Evolutionary conservation across 2,113 vertebrate species (phyloP), one percentile per base, ranked within the genome.

Genomic region (Ardeotis arabs): DNA sequence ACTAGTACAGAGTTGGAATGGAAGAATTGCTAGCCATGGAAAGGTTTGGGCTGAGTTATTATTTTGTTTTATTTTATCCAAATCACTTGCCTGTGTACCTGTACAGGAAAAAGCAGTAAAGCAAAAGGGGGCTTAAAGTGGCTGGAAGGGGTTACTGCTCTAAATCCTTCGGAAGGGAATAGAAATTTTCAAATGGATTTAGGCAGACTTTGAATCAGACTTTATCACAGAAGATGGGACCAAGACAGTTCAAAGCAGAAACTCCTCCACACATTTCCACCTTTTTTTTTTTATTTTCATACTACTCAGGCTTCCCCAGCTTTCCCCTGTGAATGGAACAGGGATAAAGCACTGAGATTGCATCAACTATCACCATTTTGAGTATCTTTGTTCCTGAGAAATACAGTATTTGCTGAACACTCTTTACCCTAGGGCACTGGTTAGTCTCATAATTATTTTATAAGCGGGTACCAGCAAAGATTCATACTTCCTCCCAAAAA

Each of bases 171-270:
- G 31, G 69, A 95, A 95, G 13, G 29, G 22, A 91, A 89, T 10
- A 28, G 84, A 70, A 93, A 87, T 82, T 78, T 94, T 89, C 37
- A 84, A 78, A 84, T 52, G 18, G 73, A 66, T 78, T 91, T 87
- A 87, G 41, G 25, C 56, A 90, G 52, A 31, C 33, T 90, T 94
- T 82, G 66, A 84, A 69, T 81, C 52, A 78, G 62, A 81, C 41
- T 45, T 86, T 90, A 84, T 69, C 75, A 89, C 50, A 83, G 66
- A 73, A 76, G 63, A 66, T 14, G 28, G 58, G 50, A 90, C 80
- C 50, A 84, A 63, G 44, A 72, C 55, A 81, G 63, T 87, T 92
- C 49, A 89, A 89, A 94, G 74, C 21, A 82, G 39, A 79, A 87
- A 72, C 22, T 92, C 29, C 27, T 70, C 35, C 64, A 75, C 14